These are phyloP conservation scores for Cacatua alba DNA, from an alignment of 2,113 vertebrate genomes.

Conservation along the genomic window DNA sequence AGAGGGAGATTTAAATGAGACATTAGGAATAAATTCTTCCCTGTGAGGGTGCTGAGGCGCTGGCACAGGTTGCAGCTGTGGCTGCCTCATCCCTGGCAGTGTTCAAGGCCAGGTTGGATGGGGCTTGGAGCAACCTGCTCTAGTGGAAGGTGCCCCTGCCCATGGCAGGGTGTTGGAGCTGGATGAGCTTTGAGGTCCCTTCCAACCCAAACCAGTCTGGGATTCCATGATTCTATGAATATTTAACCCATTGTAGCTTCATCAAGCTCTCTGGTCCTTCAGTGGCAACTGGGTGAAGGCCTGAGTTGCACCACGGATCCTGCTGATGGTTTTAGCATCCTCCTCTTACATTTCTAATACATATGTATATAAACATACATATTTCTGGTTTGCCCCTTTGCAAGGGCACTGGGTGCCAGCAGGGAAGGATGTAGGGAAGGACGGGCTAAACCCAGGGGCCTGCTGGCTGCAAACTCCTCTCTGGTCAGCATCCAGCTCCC, in stretches of 20 bases:
- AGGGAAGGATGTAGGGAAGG: not conserved
- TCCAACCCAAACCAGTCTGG: not conserved
- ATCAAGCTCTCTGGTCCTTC: not conserved
- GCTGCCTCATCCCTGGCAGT: not conserved
- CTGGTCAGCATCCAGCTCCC: not conserved
- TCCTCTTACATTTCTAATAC: not conserved
- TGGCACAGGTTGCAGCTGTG: not conserved
- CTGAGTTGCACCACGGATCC: not conserved
- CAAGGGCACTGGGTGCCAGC: not conserved
- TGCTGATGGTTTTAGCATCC: not conserved
- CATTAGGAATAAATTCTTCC: not conserved
- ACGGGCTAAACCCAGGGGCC: not conserved
- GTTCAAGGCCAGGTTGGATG: no score
- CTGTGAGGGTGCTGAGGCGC: not conserved
- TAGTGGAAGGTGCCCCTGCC: no score
- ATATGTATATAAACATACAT: accelerated
- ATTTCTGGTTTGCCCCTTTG: not conserved
- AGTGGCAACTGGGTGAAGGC: not conserved
- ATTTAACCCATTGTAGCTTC: not conserved
- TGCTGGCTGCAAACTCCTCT: not conserved
- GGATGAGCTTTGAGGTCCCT: not conserved
- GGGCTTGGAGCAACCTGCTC: not conserved
- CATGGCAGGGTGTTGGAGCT: not conserved
- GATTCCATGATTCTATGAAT: not conserved
- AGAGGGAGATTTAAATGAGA: not conserved